phyloP scores from a whole-genome alignment of 2,797 vertebrate genomes.

The Todus mexicanus region DNA sequence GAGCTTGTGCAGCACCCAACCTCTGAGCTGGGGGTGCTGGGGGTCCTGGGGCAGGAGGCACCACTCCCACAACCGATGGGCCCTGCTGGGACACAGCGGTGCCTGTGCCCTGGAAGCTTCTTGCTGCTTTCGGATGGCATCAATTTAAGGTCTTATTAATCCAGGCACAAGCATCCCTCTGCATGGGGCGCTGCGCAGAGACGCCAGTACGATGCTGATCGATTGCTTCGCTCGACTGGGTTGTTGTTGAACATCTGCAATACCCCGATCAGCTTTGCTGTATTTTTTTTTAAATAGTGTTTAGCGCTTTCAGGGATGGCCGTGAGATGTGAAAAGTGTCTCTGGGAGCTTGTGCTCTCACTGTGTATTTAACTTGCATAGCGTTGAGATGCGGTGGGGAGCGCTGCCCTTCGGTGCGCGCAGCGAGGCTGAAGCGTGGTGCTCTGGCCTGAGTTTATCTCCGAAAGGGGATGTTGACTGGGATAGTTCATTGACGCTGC shows the following conservation, averaged over 20 bases:
- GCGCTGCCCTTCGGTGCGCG: neutral
- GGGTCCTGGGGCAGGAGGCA: neutral
- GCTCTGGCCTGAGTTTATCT: neutral
- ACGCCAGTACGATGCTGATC: accelerated
- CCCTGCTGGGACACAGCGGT: neutral
- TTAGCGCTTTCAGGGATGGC: neutral
- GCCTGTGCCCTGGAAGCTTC: neutral
- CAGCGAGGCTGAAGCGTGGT: accelerated
- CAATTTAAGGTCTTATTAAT: neutral
- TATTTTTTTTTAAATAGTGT: neutral
- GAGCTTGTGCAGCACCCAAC: neutral
- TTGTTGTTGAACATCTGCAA: neutral
- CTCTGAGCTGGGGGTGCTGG: neutral
- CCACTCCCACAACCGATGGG: accelerated
- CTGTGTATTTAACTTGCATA: neutral
- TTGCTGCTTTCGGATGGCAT: neutral
- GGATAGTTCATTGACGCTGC: neutral
- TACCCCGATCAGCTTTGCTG: neutral
- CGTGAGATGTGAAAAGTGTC: neutral
- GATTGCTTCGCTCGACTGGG: neutral
- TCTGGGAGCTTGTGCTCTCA: neutral
- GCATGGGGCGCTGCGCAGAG: accelerated
- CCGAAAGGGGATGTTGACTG: neutral
- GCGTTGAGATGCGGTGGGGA: neutral
- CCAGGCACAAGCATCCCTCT: neutral